These are phyloP conservation scores for Eupithecia subfuscata DNA, from an alignment of 2,888 invertebrate species.

Conservation along the genomic window DNA sequence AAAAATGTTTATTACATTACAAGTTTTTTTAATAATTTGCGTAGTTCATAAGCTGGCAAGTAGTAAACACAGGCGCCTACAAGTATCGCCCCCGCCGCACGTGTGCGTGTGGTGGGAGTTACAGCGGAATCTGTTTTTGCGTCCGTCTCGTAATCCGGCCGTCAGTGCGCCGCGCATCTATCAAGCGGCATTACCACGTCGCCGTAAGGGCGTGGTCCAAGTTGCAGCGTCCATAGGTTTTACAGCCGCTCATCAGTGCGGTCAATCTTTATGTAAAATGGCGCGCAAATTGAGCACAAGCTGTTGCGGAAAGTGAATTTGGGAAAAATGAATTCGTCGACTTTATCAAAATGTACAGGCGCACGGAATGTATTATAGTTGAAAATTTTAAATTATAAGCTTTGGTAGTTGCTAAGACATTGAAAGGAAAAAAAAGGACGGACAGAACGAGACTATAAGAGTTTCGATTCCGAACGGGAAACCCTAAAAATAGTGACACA, in stretches of 20 bases:
- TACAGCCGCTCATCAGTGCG: neutral
- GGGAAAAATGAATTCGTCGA: neutral
- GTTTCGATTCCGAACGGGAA: too few species aligned
- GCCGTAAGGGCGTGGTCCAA: conserved; percentile 45
- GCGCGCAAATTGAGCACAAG: neutral
- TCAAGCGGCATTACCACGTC: conserved; percentile 73
- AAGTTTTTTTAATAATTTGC: neutral
- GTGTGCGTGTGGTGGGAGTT: conserved; percentile 43
- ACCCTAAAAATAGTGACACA: neutral
- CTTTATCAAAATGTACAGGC: too few species aligned
- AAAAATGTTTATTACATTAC: neutral
- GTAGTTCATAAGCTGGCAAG: neutral
- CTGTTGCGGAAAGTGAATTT: neutral
- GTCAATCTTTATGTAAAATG: neutral
- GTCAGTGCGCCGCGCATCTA: conserved; percentile 67
- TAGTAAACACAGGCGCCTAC: neutral
- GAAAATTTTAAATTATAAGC: too few species aligned
- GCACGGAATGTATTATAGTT: too few species aligned
- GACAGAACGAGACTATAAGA: too few species aligned
- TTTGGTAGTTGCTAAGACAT: too few species aligned
- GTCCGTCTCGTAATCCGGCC: conserved; percentile 63
- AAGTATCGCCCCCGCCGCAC: conserved; percentile 7
- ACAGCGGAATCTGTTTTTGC: conserved; percentile 55
- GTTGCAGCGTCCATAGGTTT: conserved; percentile 42
- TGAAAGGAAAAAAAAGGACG: neutral